Percentiles rank a stretch among this genome's conserved stretches.
These are phyloP conservation scores for Caprella mutica DNA, from an alignment of 2,888 invertebrate genomes.

Conservation along the genomic window DNA sequence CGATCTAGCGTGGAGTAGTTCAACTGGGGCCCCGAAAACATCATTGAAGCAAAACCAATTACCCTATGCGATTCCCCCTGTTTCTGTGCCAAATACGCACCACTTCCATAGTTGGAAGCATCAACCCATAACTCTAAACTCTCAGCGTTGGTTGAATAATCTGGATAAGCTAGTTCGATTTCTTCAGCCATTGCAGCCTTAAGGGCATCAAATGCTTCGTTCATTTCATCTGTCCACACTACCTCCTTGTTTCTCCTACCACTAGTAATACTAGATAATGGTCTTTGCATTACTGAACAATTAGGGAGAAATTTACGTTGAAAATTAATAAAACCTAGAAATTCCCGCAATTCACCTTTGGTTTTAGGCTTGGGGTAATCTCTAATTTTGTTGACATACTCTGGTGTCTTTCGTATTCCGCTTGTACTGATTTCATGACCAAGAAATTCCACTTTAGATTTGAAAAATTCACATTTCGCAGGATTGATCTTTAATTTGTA, in stretches of 20 bases:
- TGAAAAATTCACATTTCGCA: background rate
- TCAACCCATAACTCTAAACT: background rate
- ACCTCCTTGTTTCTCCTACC: background rate
- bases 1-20: background rate
- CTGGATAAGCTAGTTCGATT: background rate
- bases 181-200: background rate
- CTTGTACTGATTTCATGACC: background rate
- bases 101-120: background rate
- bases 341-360: background rate
- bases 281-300: background rate
- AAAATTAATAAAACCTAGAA: background rate
- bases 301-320: background rate
- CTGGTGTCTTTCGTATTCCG: background rate
- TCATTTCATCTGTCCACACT: background rate
- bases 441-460: background rate
- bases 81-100: background rate
- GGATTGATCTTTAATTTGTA: background rate
- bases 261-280: background rate
- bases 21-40: background rate
- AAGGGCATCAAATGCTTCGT: background rate
- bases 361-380: background rate
- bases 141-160: background rate
- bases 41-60: background rate
- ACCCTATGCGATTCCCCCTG: background rate
- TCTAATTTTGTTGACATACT: background rate